Evolutionary conservation across 1,140 invertebrate species (phyloP).

Genomic region (Orchesella cincta): DNA sequence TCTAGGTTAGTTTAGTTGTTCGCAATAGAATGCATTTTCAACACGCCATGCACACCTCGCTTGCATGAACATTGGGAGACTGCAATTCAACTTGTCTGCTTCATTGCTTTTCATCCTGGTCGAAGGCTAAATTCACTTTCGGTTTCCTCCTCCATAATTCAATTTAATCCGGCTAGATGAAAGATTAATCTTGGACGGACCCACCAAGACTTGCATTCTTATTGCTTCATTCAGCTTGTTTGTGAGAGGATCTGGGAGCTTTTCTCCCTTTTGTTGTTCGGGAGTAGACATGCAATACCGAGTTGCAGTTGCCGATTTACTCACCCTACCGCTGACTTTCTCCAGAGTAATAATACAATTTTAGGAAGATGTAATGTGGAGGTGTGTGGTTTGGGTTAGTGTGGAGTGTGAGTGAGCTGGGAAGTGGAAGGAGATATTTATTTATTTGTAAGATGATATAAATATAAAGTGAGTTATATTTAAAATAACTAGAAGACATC

Average conservation of each 20-base stretch:
- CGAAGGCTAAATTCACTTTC: constrained; percentile 16
- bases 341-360: too few relatives aligned
- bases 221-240: constrained; percentile 19
- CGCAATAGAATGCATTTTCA: neutral
- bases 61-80: neutral
- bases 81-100: neutral
- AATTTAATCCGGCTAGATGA: constrained; percentile 45
- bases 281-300: too few relatives aligned
- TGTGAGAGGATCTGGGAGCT: neutral
- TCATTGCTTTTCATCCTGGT: neutral
- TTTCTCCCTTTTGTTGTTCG: neutral
- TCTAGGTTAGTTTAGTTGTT: too few relatives aligned
- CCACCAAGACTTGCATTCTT: neutral
- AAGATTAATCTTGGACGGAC: constrained; percentile 42
- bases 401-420: too few relatives aligned
- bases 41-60: neutral
- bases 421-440: too few relatives aligned
- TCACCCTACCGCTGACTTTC: too few relatives aligned
- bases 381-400: too few relatives aligned
- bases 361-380: too few relatives aligned
- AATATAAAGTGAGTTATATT: neutral
- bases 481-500: neutral
- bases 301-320: too few relatives aligned
- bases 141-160: constrained; percentile 39
- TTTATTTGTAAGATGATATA: too few relatives aligned